Base-by-base conservation (phyloP, 2,113 vertebrate species). In the Arvicanthis niloticus region DNA sequence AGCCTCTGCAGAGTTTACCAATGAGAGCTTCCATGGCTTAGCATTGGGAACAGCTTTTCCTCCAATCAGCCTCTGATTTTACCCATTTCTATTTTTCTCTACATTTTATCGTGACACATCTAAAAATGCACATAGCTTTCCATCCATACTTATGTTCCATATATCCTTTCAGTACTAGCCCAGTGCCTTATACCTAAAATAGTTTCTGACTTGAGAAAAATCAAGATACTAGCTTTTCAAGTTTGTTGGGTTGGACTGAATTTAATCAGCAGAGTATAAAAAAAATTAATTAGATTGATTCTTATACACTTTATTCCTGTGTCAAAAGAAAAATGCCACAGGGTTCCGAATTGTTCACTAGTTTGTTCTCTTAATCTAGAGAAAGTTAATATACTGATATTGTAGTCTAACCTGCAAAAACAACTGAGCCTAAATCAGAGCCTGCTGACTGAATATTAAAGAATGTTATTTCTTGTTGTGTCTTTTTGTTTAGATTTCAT, bases 231-330 rank as follows among this genome's bases (percentile, higher is more conserved):
- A 95, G 85, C 51, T 96, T 96, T 80, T 31, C n/a, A 91, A 97
- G 87, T 92, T 90, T 92, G 48, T 92, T 85, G n/a, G 53, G 31
- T 92, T 90, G 48, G 80, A 92, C 51, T 94, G 95, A 87, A 94
- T 95, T 96, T 93, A 98, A 97, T 73, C 88, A 96, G 91, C 65
- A 96, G 26, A 26, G 77, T 80, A 81, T 95, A 92, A 95, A 95
- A 73, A 17, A n/a, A 40, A 86, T 88, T 98, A 95, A 95, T 91
- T 91, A 53, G 86, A 8, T 91, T 94, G 62, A 26, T 93, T 95
- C 87, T 95, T 96, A 65, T 87, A 67, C 31, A 80, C 95, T 97
- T 76, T 88, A 92, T 91, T 42, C 92, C 86, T 91, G 72, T 81
- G 67, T 76, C n/a, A 95, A 97, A 92, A 77, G 75, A 73, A 86